phyloP scores from a whole-genome alignment of 1,140 invertebrate species.

The Babylonia areolata region DNA sequence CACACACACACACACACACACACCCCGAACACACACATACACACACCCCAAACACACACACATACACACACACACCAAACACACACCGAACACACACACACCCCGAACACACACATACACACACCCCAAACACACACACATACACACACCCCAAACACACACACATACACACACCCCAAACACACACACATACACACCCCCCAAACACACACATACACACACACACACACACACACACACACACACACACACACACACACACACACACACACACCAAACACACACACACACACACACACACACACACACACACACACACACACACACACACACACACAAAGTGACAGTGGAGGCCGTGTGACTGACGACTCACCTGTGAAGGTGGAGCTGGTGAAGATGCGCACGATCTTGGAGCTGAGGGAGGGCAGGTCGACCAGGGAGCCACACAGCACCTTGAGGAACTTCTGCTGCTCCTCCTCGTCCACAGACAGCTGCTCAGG shows the following conservation, averaged over 20 bases:
- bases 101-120: background rate
- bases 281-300: slow-evolving; percentile 29
- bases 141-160: too few relatives aligned
- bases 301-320: slow-evolving; percentile 13
- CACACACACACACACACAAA: background rate
- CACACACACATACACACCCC: background rate
- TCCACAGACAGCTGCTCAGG: slow-evolving; percentile 23
- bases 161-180: background rate
- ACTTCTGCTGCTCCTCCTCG: slow-evolving; percentile 42
- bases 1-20: too few relatives aligned
- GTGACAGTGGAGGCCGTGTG: background rate
- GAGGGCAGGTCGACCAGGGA: slow-evolving; percentile 91
- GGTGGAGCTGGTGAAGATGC: slow-evolving; percentile 98
- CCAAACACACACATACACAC: slow-evolving; percentile 1
- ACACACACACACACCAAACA: slow-evolving; percentile 12
- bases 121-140: background rate
- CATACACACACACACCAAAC: background rate
- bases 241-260: slow-evolving; percentile 22
- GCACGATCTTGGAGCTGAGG: slow-evolving; percentile 97
- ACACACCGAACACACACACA: too few relatives aligned
- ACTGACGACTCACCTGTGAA: slow-evolving; percentile 88
- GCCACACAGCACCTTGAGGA: slow-evolving; percentile 85
- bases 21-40: too few relatives aligned
- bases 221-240: background rate
- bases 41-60: background rate